phyloP scores from a whole-genome alignment of 2,797 vertebrate genomes.

The Hipposideros larvatus region DNA sequence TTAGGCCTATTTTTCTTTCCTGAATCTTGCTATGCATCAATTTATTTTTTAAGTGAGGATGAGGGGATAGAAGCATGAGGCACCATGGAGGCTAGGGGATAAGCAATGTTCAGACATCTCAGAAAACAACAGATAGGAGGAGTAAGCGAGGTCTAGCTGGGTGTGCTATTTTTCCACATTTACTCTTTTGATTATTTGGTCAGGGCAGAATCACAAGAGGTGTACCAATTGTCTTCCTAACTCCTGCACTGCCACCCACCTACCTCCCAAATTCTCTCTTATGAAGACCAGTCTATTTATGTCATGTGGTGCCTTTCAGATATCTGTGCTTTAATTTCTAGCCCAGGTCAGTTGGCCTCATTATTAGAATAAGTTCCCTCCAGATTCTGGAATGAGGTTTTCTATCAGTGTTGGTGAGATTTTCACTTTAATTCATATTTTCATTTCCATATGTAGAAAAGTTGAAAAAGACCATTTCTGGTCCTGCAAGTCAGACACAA shows the following conservation, averaged over 20 bases:
- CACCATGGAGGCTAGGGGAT: not conserved
- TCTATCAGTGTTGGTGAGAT: not conserved
- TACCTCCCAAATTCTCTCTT: not conserved
- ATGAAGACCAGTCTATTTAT: not conserved
- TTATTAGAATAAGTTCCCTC: not conserved
- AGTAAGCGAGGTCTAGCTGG: not conserved
- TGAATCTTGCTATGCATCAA: not conserved
- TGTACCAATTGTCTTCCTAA: not conserved
- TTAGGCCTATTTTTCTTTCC: not conserved
- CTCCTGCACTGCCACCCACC: no score
- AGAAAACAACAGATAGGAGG: not conserved
- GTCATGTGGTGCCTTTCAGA: not conserved
- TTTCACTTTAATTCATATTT: constrained; percentile 32
- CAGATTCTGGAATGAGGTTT: constrained; percentile 9
- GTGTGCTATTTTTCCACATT: not conserved
- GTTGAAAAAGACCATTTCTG: not conserved
- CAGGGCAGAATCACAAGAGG: not conserved
- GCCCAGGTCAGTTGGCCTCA: not conserved
- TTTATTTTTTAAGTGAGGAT: not conserved
- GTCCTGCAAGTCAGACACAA: not conserved
- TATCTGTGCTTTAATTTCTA: not conserved
- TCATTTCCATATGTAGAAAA: not conserved
- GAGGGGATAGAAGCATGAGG: not conserved
- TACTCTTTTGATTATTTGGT: not conserved
- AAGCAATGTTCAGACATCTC: not conserved